Evolutionary conservation across 2,888 invertebrate genomes (phyloP), one percentile per base, ranked within the genome.

Genomic region (Lysandra bellargus): DNA sequence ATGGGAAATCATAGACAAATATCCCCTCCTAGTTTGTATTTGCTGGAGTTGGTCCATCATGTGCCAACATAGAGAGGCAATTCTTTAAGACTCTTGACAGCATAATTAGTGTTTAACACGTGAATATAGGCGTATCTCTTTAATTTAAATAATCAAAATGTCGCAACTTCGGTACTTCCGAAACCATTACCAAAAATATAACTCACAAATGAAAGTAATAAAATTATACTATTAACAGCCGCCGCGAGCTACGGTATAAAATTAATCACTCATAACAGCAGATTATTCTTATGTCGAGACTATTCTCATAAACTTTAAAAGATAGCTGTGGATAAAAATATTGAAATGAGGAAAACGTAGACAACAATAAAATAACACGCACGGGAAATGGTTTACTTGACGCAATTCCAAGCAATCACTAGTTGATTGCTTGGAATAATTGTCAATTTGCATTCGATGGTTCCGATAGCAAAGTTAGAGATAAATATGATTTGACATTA

Each of bases 141-240:
- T 49, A 49, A 9, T 49, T 49, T 49, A 49, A 49, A 49, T 49
- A 49, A 49, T 49, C 49, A 49, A 49, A 49, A 49, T 49, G 49
- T 49, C 9, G 9, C 49, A 12, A 49, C 49, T 49, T 9, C 9
- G 49, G 64, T 23, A 69, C 33, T n/a, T n/a, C 69, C 33, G 14
- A 69, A 64, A 23, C 61, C 64, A 33, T 69, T 69, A 33, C 33
- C 69, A 37, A 69, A 69, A 69, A 69, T 69, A 69, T 4, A 33
- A 69, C 17, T 69, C 17, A 69, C 33, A 69, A 69, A 33, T 33
- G 69, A 37, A 69, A 69, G 69, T 37, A 33, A 33, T 33, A 69
- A 69, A 64, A 64, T 64, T 33, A 69, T 14, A 37, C 69, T 5
- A 69, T 30, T 33, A 69, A 69, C 69, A 7, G 64, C 30, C 64